A percentile compares a stretch with the other conserved stretches of the same genome.
Conservation (phyloP, 2,797 vertebrate species). For the Phoeniculus purpureus region DNA sequence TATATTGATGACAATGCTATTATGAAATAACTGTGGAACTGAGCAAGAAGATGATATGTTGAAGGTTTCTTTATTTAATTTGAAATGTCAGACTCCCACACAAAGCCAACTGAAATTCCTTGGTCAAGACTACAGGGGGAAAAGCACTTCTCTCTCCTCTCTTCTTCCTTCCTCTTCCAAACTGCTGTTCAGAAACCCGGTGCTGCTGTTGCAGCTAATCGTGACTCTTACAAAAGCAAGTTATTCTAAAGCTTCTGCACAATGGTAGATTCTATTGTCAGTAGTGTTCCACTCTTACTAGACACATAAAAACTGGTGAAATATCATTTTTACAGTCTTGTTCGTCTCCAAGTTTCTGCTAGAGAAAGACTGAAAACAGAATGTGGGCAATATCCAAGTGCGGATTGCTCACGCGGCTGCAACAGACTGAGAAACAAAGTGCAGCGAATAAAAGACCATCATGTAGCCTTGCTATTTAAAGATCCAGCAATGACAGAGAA, state of each 20-base stretch:
- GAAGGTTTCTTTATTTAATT: not conserved
- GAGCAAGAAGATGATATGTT: not conserved
- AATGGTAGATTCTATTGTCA: not conserved
- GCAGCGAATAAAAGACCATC: not conserved
- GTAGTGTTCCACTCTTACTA: not conserved
- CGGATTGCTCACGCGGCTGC: not conserved
- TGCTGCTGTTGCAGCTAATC: not conserved
- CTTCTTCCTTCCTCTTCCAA: not conserved
- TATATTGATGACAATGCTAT: not conserved
- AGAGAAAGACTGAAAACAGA: slow-evolving; percentile 15
- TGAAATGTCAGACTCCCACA: not conserved
- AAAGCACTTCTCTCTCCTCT: not conserved
- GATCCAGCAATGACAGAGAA: not conserved
- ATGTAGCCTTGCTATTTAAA: not conserved
- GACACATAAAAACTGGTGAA: not conserved
- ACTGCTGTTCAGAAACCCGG: not conserved
- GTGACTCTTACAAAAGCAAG: not conserved
- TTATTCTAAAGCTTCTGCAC: not conserved
- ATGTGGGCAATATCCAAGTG: not conserved
- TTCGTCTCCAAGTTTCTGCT: not conserved
- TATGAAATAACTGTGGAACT: not conserved
- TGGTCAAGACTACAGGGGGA: not conserved
- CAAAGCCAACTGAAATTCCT: not conserved
- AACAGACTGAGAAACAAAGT: not conserved
- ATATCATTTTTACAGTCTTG: not conserved